Evolutionary conservation across 1,140 invertebrate genomes (phyloP).

Genomic region (Dermatophagoides farinae): DNA sequence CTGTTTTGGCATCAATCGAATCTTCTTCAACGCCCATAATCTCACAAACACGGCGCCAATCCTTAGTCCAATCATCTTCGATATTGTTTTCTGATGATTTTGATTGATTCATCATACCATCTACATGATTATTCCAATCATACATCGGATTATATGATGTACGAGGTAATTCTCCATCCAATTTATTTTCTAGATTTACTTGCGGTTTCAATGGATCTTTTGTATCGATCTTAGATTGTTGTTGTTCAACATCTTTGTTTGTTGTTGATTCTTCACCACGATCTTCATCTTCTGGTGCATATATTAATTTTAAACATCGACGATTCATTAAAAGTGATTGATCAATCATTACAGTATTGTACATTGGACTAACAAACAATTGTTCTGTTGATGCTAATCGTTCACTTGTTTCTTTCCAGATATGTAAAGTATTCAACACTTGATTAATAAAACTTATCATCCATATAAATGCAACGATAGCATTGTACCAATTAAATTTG

Average conservation of each 20-base stretch:
- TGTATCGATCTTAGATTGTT: neutral
- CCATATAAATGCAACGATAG: slow-evolving; percentile 24
- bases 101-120: neutral
- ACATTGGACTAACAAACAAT: slow-evolving; percentile 34
- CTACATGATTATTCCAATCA: neutral
- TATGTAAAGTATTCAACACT: slow-evolving; percentile 32
- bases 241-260: neutral
- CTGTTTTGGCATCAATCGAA: slow-evolving; percentile 3
- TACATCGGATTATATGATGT: no score
- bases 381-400: slow-evolving; percentile 32
- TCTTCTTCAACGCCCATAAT: neutral
- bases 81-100: neutral
- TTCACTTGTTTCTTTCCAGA: slow-evolving; percentile 34
- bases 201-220: neutral
- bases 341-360: slow-evolving; percentile 39
- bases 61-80: neutral
- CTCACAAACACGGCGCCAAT: neutral
- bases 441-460: slow-evolving; percentile 26
- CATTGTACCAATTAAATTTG: slow-evolving; percentile 13
- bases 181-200: neutral
- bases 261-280: no score
- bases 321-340: slow-evolving; percentile 87
- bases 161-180: neutral
- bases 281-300: slow-evolving; percentile 27
- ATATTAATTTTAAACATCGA: slow-evolving; percentile 35